Evolutionary conservation across 2,888 invertebrate genomes (phyloP).

Genomic region (Uloborus plumipes): DNA sequence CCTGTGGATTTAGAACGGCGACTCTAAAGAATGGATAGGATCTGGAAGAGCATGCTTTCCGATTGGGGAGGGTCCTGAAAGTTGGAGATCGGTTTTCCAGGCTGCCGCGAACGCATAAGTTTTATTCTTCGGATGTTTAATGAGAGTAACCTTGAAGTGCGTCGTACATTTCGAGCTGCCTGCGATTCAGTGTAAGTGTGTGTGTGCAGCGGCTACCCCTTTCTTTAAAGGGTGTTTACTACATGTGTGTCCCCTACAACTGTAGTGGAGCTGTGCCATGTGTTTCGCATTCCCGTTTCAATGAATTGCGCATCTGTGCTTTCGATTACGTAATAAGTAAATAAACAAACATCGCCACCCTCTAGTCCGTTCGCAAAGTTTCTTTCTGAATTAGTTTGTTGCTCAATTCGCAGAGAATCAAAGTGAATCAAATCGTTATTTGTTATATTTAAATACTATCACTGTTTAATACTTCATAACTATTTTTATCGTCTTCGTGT

Average conservation of each 20-base stretch:
- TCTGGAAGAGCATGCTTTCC: neutral
- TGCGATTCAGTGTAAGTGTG: conserved; percentile 13
- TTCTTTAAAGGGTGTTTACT: conserved; percentile 2
- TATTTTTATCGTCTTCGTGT: too few relatives aligned
- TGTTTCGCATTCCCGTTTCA: too few relatives aligned
- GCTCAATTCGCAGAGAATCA: neutral
- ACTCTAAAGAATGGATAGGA: conserved; percentile 1
- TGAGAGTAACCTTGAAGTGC: conserved; percentile 56
- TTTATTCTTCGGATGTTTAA: conserved; percentile 9
- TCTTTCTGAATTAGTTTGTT: conserved; percentile 10
- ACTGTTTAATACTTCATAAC: too few relatives aligned
- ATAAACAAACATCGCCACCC: conserved; percentile 2
- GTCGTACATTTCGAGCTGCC: conserved; percentile 33
- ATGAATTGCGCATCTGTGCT: neutral
- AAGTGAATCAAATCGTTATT: too few relatives aligned
- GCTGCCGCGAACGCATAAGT: neutral
- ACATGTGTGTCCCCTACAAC: neutral
- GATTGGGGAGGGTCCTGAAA: conserved; percentile 1
- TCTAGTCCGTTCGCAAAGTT: conserved; percentile 18
- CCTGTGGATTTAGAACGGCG: conserved; percentile 48
- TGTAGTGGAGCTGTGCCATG: neutral
- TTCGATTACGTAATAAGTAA: neutral
- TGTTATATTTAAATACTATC: too few relatives aligned
- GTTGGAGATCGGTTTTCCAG: neutral
- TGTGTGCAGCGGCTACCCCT: conserved; percentile 12